These are phyloP conservation scores for Oxycera nigricornis DNA, from an alignment of 2,888 invertebrate species.

Conservation along the genomic window DNA sequence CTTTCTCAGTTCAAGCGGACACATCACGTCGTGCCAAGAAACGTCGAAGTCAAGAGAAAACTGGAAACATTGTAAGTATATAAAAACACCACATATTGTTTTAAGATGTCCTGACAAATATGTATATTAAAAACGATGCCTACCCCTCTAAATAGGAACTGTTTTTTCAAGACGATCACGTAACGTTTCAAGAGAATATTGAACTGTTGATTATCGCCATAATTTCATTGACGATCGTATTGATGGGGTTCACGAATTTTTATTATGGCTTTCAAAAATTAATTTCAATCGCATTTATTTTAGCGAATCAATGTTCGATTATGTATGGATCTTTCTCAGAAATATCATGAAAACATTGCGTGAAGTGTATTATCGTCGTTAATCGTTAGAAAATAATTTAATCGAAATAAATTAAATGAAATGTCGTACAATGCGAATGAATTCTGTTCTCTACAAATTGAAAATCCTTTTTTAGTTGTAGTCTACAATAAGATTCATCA, in stretches of 20 bases:
- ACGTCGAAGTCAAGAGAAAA: constrained; percentile 69
- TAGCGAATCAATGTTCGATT: constrained; percentile 21
- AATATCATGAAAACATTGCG: background rate
- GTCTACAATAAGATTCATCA: no score
- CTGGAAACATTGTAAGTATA: constrained; percentile 69
- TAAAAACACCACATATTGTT: no score
- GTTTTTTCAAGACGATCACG: background rate
- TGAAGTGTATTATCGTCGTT: background rate
- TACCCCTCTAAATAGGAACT: background rate
- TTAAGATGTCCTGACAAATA: background rate
- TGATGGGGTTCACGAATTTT: constrained; percentile 19
- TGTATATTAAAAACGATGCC: background rate
- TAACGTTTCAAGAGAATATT: background rate
- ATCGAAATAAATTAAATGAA: no score
- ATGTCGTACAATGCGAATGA: no score
- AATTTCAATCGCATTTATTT: constrained; percentile 3
- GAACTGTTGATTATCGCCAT: constrained; percentile 8
- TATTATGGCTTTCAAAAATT: constrained; percentile 27
- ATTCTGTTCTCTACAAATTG: no score
- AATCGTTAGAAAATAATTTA: no score
- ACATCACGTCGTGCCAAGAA: constrained; percentile 65
- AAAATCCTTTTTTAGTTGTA: no score
- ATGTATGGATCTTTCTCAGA: constrained; percentile 1
- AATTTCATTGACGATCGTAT: background rate
- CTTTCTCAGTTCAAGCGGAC: constrained; percentile 59